These are phyloP conservation scores for Diloba caeruleocephala DNA, from an alignment of 2,888 invertebrate genomes.

Conservation along the genomic window DNA sequence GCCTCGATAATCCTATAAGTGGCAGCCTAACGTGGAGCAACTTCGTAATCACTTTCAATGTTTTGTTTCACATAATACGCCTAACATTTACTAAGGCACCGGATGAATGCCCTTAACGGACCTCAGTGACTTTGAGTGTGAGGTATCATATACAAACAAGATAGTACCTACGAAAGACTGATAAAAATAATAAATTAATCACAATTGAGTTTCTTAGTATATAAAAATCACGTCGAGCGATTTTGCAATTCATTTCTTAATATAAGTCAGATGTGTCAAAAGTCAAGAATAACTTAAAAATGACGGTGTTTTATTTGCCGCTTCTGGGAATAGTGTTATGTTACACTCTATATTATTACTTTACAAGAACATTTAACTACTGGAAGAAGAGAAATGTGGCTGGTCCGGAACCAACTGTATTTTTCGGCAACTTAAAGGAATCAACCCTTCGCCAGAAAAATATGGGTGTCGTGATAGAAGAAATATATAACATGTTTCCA, in stretches of 20 bases:
- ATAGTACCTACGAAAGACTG: no score
- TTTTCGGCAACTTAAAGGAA: constrained; percentile 68
- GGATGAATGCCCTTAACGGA: no score
- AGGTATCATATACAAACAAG: no score
- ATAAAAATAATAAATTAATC: constrained; percentile 2
- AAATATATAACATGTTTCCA: constrained; percentile 63
- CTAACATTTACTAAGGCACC: no score
- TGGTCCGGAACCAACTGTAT: constrained; percentile 59
- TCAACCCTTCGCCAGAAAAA: constrained; percentile 54
- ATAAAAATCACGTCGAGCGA: constrained; percentile 16
- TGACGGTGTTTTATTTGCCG: constrained; percentile 31
- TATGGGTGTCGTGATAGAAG: constrained; percentile 49
- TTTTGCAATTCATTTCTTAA: constrained; percentile 1
- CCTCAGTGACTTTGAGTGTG: no score
- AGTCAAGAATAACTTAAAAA: constrained; percentile 2
- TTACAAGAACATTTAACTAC: constrained; percentile 67
- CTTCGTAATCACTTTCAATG: no score
- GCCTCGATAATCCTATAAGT: no score
- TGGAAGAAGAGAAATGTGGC: constrained; percentile 66
- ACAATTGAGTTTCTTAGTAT: constrained; percentile 5
- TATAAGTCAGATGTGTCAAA: not conserved
- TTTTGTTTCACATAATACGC: no score
- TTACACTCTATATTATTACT: constrained; percentile 57
- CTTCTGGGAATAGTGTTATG: constrained; percentile 28
- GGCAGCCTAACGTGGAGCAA: no score